Base-by-base conservation (phyloP, 2,888 invertebrate genomes). In the Caprella mutica region DNA sequence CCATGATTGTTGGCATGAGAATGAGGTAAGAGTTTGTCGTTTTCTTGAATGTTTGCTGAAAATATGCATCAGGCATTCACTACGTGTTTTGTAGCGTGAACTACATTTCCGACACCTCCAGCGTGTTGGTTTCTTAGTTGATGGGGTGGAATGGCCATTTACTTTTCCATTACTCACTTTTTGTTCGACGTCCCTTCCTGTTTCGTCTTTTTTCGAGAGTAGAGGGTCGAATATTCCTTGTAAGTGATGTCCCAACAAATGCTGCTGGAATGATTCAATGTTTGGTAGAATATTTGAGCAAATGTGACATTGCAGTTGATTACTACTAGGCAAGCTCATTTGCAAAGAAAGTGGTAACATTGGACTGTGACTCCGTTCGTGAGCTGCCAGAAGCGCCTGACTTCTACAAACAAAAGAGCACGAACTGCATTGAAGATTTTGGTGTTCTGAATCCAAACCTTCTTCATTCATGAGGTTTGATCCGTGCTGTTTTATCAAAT, bases 161-260 rank as follows among this genome's bases (percentile, higher is more conserved):
- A 29, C 23, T 14, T 21, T 39, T n/a, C 50, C 19, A 5, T 33
- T 38, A 19, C 38, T 43, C 14, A 38, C n/a, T 19, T 46, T 51
- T 21, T 19, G 29, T 14, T 27, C 33, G 33, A 8, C 40, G 38
- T 26, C 38, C 8, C 40, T 53, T 35, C 33, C 57, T 38, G 39
- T 50, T 19, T 19, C 17, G n/a, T 33, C 27, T 6, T 56, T 52
- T 53, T 43, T 65, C 27, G 59, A 54, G 3, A 65, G 57, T 19
- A 67, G 57, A 5, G 65, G 65, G 21, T 65, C 62, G n/a, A 67
- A 50, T 21, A 70, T 78, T 6, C 69, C 69, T 14, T 70, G 66
- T 59, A 71, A 68, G 71, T 79, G 81, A 67, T 81, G 78, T 43
- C 77, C 77, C 67, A 81, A 77, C 56, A 83, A 71, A 68, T 84